Base-by-base conservation (phyloP, 2,797 vertebrate genomes). In the Euthynnus affinis region DNA sequence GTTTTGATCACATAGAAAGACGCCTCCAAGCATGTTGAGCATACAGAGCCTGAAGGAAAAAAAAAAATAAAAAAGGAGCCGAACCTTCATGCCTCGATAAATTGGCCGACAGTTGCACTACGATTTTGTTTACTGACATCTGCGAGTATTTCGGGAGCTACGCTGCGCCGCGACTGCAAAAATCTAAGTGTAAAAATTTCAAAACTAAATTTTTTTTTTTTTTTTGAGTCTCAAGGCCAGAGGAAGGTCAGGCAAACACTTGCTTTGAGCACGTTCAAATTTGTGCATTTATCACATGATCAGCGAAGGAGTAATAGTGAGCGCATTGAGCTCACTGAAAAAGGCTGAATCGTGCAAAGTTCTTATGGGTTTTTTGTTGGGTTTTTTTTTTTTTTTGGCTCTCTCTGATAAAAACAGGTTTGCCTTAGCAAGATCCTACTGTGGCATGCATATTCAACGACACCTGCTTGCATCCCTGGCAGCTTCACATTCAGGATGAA, bases 371-470 rank as follows among this genome's bases (percentile, higher is more conserved):
- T 42, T 59, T 62, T 44, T 68, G 14, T 27, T 53, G n/a, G n/a
- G n/a, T 53, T 49, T 63, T 42, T 53, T 62, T 42, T 67, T 20
- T 27, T 55, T 53, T 53, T 66, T 42, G 56, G 51, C 58, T 78
- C 40, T 63, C 61, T 79, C 22, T 8, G 17, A 76, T 59, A 61
- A 67, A 74, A 67, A 74, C 44, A 40, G 4, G 55, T 81, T 76
- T 69, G 65, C 55, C 88, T 82, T 20, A 55, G 71, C 58, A 53
- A 72, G 66, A 62, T 81, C 71, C 59, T 71, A 66, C 69, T 69
- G 71, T 80, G 72, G 58, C 86, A 88, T 90, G 91, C 89, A 87
- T 79, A 68, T 74, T 80, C 25, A 14, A 75, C 63, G 61, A 71
- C 27, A 58, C 27, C 70, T 72, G 57, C 59, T 80, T 55, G 62